Percentiles rank a stretch among this genome's conserved stretches.
phyloP scores from a whole-genome alignment of 2,888 invertebrate species.

The Trachelus iudaicus region DNA sequence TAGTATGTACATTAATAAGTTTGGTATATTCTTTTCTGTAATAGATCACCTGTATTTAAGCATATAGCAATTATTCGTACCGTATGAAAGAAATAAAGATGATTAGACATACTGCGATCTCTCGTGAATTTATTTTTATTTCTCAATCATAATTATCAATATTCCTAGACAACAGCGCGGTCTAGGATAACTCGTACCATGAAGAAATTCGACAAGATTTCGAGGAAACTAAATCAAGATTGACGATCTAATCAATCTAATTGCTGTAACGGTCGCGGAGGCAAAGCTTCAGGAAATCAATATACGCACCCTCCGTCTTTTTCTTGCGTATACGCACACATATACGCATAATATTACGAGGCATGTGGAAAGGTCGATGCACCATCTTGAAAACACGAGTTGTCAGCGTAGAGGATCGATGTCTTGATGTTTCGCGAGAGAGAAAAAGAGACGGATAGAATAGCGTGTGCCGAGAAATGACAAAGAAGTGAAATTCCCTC shows the following conservation, averaged over 20 bases:
- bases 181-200: neutral
- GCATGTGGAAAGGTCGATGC: constrained; percentile 19
- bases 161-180: neutral
- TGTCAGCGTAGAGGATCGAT: neutral
- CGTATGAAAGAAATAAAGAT: constrained; percentile 60
- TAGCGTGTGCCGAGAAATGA: neutral
- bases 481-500: neutral
- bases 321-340: neutral
- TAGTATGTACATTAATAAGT: constrained; percentile 61
- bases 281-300: neutral
- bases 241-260: neutral
- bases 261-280: neutral
- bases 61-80: constrained; percentile 60
- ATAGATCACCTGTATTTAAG: constrained; percentile 62
- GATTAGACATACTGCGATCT: constrained; percentile 45
- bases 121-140: neutral
- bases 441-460: neutral
- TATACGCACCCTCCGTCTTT: neutral
- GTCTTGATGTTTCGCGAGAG: neutral
- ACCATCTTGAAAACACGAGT: constrained; percentile 20
- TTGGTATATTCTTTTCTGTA: constrained; percentile 61
- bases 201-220: neutral
- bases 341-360: neutral
- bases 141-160: neutral
- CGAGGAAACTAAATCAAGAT: neutral